Evolutionary conservation across 2,797 vertebrate genomes (phyloP), one percentile per base, ranked within the genome.

Genomic region (Peromyscus eremicus): DNA sequence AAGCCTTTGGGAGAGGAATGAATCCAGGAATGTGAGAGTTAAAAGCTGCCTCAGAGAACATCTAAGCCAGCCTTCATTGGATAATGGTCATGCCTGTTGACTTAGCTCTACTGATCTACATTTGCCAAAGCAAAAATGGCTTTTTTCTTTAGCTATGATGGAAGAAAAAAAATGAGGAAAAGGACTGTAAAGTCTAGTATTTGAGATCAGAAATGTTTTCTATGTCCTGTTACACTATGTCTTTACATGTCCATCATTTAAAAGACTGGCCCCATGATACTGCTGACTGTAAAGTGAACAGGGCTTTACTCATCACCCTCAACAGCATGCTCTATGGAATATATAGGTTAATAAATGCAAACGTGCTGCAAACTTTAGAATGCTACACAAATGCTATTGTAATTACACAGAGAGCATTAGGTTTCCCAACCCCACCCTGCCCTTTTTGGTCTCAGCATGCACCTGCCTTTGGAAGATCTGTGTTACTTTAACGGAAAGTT

Each of bases 381-480:
- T 60, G 68, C 71, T 43, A 70, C 37, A 93, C 89, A 92, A 97
- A 93, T 79, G 6, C 43, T 98, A 84, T 87, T n/a, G 82, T 83
- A 89, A 4, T n/a, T 75, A 80, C 43, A 19, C 52, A n/a, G 80
- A 85, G 40, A 95, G 89, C 91, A 70, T 93, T 94, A 68, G 66
- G 77, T 55, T 55, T 79, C 96, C 88, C 62, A 92, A 88, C n/a
- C 79, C 66, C 68, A 95, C 73, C 83, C 62, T 6, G 0, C 71
- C 93, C 77, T 11, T 52, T 83, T 90, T 60, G 73, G 52, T 91
- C 92, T 97, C 84, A 52, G 14, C 81, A 34, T 86, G 94, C 97
- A 97, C 96, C 96, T 97, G 97, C 85, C 13, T 88, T 92, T 32
- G 64, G 77, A 96, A 79, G 92, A 89, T 57, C 96, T 96, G 77